Conservation (phyloP, 2,888 invertebrate species). For the Endomychus coccineus region DNA sequence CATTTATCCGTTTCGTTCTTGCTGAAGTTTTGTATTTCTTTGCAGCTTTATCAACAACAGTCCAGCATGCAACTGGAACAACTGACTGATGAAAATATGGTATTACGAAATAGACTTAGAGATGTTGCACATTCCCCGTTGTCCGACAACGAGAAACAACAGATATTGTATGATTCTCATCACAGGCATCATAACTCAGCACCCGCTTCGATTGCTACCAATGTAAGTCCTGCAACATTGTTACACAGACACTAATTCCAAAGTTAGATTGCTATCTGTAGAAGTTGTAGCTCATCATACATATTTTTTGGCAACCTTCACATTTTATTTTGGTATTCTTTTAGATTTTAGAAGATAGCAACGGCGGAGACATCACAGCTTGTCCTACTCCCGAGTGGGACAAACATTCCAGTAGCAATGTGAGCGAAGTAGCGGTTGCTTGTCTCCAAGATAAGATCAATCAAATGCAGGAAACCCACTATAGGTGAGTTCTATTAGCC, state of each 20-base stretch:
- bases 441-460: conserved; percentile 89
- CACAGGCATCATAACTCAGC: conserved; percentile 68
- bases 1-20: background rate
- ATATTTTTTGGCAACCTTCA: background rate
- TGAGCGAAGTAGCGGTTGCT: conserved; percentile 85
- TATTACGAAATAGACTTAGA: conserved; percentile 63
- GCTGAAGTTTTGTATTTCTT: conserved; percentile 9
- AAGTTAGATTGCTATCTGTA: background rate
- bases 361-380: conserved; percentile 51
- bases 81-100: conserved; percentile 69
- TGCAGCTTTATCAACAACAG: conserved; percentile 51
- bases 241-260: background rate
- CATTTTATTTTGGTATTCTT: background rate
- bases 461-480: conserved; percentile 88
- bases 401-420: conserved; percentile 78
- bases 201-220: conserved; percentile 65
- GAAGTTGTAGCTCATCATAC: too few species aligned
- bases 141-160: conserved; percentile 76
- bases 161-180: conserved; percentile 64
- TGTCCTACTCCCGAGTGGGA: conserved; percentile 83
- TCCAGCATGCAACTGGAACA: conserved; percentile 57
- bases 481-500: conserved; percentile 47
- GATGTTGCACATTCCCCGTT: conserved; percentile 76
- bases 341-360: conserved; percentile 31
- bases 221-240: conserved; percentile 33